These are phyloP conservation scores for Sphyrna mokarran DNA, from an alignment of 2,113 vertebrate genomes.

Conservation along the genomic window DNA sequence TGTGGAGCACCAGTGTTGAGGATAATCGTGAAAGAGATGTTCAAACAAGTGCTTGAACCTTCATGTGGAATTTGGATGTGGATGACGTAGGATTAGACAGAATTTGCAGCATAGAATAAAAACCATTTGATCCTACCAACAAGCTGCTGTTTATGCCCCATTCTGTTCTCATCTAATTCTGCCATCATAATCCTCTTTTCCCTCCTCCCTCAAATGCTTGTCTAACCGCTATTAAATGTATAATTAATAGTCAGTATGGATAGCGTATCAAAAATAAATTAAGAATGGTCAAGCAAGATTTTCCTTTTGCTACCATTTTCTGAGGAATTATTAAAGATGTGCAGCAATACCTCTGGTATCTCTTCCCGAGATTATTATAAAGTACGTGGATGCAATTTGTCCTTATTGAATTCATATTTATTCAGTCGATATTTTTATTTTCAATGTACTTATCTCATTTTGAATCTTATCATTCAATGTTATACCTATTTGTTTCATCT, in stretches of 20 bases:
- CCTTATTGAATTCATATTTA: background rate
- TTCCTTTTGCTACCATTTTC: background rate
- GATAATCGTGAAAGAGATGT: too few relatives aligned
- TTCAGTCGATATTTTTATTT: background rate
- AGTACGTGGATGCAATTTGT: too few relatives aligned
- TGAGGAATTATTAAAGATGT: background rate
- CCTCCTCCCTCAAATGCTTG: background rate
- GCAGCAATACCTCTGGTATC: background rate
- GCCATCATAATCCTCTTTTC: background rate
- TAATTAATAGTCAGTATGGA: background rate
- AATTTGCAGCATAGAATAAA: background rate
- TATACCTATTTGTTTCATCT: background rate
- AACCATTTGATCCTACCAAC: background rate
- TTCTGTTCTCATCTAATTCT: background rate
- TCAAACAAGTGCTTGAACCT: too few relatives aligned
- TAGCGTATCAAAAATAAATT: background rate
- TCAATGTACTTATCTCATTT: background rate
- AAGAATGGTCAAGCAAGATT: background rate
- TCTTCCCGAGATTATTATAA: background rate
- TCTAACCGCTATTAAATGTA: background rate
- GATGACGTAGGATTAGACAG: background rate
- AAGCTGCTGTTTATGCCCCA: background rate
- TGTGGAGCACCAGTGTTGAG: too few relatives aligned
- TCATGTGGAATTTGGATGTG: background rate
- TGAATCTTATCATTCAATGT: background rate